Evolutionary conservation across 2,113 vertebrate genomes (phyloP), one percentile per base, ranked within the genome.

Genomic region (Globicephala melas): DNA sequence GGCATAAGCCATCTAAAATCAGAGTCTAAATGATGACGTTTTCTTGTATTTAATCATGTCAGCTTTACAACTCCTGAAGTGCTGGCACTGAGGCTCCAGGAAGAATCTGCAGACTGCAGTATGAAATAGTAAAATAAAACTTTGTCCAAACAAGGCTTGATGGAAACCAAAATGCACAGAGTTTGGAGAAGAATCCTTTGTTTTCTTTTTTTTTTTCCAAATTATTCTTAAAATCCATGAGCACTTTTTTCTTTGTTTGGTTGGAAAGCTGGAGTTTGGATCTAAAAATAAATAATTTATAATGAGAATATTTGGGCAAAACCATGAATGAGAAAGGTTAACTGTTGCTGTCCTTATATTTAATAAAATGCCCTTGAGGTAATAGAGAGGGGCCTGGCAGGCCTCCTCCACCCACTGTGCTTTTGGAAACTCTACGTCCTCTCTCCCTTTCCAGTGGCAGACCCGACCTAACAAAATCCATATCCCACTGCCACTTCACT

Each of bases 121-220:
- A 65, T 23, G 53, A 84, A 84, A 55, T 44, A 53, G 15, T 70
- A 18, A 81, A 94, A 86, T 33, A 90, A 74, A 86, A 55, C 25
- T 47, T 70, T 13, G 11, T 82, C 33, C 93, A 65, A 63, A 63
- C 77, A 76, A 87, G 21, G 17, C 47, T 73, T 53, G 15, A 50
- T 55, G 7, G 76, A 86, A 93, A 55, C 38, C 60, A 62, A 95
- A 73, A 58, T 68, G 18, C 53, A 70, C 96, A 86, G 65, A 25
- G 17, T 58, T 41, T 44, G 11, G 38, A 80, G 53, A 15, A 58
- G 33, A 80, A 70, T 68, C 36, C 38, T 81, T 91, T 60, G 79
- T 81, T 53, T 62, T 60, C 94, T 73, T 33, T 67, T 93, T 90
- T 96, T 67, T 36, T 80, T 90, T 93, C 70, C 15, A 74, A 79